Conservation (phyloP, 1,140 invertebrate species). For the Teleogryllus occipitalis region DNA sequence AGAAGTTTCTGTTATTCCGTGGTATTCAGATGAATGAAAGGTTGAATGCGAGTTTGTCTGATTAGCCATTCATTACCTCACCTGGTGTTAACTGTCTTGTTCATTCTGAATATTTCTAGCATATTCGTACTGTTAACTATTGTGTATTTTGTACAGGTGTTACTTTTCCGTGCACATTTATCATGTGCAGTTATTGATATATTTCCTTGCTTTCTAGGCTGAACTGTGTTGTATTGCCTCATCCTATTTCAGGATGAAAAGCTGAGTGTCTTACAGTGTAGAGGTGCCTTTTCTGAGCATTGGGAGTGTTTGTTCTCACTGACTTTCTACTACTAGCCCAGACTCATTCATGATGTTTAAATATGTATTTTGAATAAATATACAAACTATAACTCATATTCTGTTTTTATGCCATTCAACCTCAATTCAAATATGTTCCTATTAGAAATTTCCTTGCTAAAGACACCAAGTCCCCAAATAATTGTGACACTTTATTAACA, state of each 20-base stretch:
- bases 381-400: neutral
- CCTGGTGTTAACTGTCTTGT: neutral
- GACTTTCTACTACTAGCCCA: neutral
- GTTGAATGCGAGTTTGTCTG: neutral
- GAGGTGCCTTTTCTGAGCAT: neutral
- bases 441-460: too few relatives aligned
- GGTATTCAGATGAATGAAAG: neutral
- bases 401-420: neutral
- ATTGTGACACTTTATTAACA: too few relatives aligned
- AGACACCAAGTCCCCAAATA: too few relatives aligned
- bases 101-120: neutral
- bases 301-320: neutral
- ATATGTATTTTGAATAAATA: conserved; percentile 6
- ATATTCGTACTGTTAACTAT: neutral
- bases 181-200: neutral
- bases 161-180: neutral
- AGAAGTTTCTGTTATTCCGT: neutral
- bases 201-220: neutral
- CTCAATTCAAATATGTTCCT: too few relatives aligned
- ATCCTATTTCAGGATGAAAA: neutral
- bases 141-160: conserved; percentile 4
- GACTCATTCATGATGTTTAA: neutral
- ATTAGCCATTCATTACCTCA: neutral
- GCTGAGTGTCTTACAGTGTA: neutral
- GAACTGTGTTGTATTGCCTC: neutral